phyloP scores from a whole-genome alignment of 2,113 vertebrate genomes.

The Zapus hudsonius region DNA sequence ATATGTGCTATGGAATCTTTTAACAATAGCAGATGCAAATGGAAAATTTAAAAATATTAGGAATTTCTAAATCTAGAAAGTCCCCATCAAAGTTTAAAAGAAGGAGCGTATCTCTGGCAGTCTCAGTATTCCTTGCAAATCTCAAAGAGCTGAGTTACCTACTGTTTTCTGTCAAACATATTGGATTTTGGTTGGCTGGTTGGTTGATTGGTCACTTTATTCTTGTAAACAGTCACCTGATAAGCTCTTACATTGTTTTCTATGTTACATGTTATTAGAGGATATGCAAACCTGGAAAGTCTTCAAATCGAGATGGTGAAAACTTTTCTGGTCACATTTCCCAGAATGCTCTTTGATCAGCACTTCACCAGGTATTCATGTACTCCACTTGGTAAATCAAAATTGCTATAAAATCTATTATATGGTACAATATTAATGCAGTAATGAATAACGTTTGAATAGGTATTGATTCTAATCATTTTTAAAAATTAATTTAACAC shows the following conservation, averaged over 20 bases:
- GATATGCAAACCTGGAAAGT: not conserved
- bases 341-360: not conserved
- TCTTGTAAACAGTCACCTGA: not conserved
- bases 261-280: not conserved
- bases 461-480: not conserved
- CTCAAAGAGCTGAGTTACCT: not conserved
- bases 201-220: not conserved
- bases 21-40: not conserved
- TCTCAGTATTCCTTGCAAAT: no score
- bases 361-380: not conserved
- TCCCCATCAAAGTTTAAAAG: not conserved
- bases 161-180: rapidly evolving
- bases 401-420: not conserved
- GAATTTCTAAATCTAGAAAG: not conserved
- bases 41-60: not conserved
- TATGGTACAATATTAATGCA: not conserved
- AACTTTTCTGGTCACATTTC: not conserved
- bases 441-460: not conserved
- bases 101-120: not conserved
- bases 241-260: not conserved
- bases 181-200: not conserved
- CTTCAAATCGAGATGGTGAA: not conserved
- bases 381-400: not conserved
- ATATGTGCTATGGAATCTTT: not conserved
- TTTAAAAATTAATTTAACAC: not conserved